Base-by-base conservation (phyloP, 2,797 vertebrate species). In the Crypturellus tataupa region DNA sequence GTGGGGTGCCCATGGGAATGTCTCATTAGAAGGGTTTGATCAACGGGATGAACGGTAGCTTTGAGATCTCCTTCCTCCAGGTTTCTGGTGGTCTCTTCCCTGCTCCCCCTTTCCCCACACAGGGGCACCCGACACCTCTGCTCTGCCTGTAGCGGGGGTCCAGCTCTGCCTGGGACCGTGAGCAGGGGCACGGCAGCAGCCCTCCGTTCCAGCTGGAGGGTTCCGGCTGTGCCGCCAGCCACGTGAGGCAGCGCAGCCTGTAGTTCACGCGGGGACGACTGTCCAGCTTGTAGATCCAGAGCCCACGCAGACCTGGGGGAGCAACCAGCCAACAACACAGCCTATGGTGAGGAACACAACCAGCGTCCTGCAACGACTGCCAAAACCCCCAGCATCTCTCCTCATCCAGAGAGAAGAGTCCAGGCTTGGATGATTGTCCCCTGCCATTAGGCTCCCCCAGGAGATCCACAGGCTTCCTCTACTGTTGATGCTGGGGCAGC, bases 231-330 rank as follows among this genome's bases (percentile, higher is more conserved):
- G 46, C 5, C 0, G 94, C 81, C 94, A 97, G 69, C 95, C 95
- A 96, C 0, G 0, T 29, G 86, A 96, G 84, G 86, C 95, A 97
- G 67, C 2, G 40, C 85, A 97, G 96, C 31, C 96, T 92, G 93
- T 95, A 98, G 92, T 98, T 98, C 90, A 94, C 56, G n/a, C 29
- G 95, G 67, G 85, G 12, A 21, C 10, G 10, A 40, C 46, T 95
- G 71, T 97, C 95, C 46, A 98, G 94, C 3, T 23, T 73, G 62
- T 98, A 98, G 39, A 98, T 23, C 96, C 97, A 97, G 47, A 98
- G 82, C 16, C 98, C 98, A 0, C 47, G 89, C 72, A 97, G 27
- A 29, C 82, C 98, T 98, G 55, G n/a, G 60, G 47, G 60, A 46
- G 27, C 40, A 64, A 78, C 8, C 40, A 2, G 60, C 69, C 25